Evolutionary conservation across 2,888 invertebrate genomes (phyloP), one percentile per base, ranked within the genome.

Genomic region (Isotomurus palustris): DNA sequence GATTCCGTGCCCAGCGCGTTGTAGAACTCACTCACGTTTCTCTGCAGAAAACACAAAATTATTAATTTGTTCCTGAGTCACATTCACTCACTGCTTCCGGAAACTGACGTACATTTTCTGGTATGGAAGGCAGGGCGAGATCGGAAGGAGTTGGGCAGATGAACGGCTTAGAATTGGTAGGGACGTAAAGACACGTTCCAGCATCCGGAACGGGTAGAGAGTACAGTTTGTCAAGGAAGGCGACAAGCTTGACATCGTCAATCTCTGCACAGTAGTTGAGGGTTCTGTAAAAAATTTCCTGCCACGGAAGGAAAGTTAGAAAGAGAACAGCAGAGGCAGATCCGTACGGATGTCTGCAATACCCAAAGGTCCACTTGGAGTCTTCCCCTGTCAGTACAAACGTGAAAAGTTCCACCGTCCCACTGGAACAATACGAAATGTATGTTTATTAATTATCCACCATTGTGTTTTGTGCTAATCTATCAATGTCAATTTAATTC

Each of bases 331-430:
- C 89, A 21, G 89, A 88, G 74, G 90, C 85, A 24, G 87, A 84
- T 74, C 88, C 87, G 4, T 94, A 91, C 75, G 95, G 91, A 76
- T 92, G 93, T 25, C 97, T 86, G 76, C 95, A 96, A 78, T 92
- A 97, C 67, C 96, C 96, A 80, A 92, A 99, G 36, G 92, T 92
- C 84, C 92, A 96, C 79, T 92, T 93, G 25, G 94, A 91, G 75
- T 94, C 92, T 71, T 87, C 83, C 71, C 90, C 92, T 24, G 97
- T 99, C 73, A 97, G 79, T 51, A 95, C 96, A 79, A 97, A 99
- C 25, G 95, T 95, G 77, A 94, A 99, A 73, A 92, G 88, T 76
- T 95, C 92, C 56, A 95, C 89, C 60, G 86, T 85, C 71, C 82
- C 80, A 75, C 91, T 91, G 79, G 68, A 29, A 53, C 5, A 28